phyloP scores from a whole-genome alignment of 2,113 vertebrate genomes.

The Vanacampus margaritifer region DNA sequence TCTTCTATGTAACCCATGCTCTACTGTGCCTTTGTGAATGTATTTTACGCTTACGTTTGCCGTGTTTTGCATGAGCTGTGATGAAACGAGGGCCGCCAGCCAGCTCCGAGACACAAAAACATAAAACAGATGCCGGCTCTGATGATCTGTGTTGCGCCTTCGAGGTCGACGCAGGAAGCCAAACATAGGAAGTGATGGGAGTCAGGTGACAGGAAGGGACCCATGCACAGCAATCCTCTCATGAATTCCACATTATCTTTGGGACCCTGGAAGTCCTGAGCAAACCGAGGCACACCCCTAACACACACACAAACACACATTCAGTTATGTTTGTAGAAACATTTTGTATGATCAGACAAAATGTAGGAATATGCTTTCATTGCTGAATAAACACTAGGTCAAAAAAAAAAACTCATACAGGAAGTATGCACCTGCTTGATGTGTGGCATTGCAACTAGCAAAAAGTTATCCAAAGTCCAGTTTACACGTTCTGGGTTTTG shows the following conservation, averaged over 20 bases:
- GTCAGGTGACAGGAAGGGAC: constrained; percentile 70
- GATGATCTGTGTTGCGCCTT: constrained; percentile 15
- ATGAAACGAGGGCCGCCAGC: no score
- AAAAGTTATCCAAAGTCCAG: no score
- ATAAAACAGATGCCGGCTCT: background rate
- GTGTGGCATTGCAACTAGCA: no score
- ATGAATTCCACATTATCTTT: constrained; percentile 57
- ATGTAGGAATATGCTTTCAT: no score
- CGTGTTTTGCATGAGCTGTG: background rate
- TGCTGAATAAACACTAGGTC: no score
- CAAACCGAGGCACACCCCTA: constrained; percentile 52
- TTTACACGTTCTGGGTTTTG: no score
- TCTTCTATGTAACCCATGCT: constrained; percentile 1
- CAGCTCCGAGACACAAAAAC: background rate
- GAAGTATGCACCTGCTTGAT: no score
- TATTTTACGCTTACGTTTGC: background rate
- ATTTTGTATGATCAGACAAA: no score
- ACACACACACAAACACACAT: background rate
- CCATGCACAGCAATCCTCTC: constrained; percentile 44
- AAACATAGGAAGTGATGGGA: constrained; percentile 55
- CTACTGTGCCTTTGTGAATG: constrained; percentile 6
- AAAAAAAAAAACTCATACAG: no score
- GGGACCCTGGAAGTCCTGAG: constrained; percentile 50
- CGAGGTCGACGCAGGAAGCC: constrained; percentile 37
- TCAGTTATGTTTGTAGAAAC: no score